Evolutionary conservation across 2,797 vertebrate genomes (phyloP), one percentile per base, ranked within the genome.

Genomic region (Bradypodion pumilum): DNA sequence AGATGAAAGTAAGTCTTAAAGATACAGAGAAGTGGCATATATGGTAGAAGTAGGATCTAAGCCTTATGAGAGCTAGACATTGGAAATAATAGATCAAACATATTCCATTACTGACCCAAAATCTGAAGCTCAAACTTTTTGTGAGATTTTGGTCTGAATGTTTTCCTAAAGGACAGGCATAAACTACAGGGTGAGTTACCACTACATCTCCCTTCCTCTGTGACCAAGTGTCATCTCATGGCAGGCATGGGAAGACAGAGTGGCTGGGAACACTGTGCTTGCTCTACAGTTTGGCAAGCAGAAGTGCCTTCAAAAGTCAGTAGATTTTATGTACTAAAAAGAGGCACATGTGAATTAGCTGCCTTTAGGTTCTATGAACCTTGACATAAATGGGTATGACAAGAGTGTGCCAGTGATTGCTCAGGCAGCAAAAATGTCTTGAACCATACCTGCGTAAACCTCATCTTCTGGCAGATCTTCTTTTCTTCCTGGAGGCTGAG

Each of bases 1-100:
- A 95, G 97, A 98, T 95, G 98, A 99, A 94, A 97, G 98, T 99
- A 97, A 94, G 97, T 97, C 91, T 92, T 82, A 80, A 91, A 90
- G 77, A 0, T 78, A 74, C 60, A 72, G 68, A 74, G 2, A 52
- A 12, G 56, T 63, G 21, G 5, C 19, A 79, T 81, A 1, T 78
- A 37, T 7, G 59, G 2, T 35, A 89, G 77, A 89, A 87, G 42
- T 46, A 89, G 77, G 69, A 84, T 72, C 78, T 90, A 32, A 82
- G 56, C 81, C 29, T 81, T 72, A 27, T 25, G 74, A 4, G 56
- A 84, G 6, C 25, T 75, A 90, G 75, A 40, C 13, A 29, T 0
- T 82, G 78, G 27, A 80, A 86, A 68, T 85, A 83, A 40, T 49
- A 49, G 85, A 83, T 74, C 63, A 49, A 8, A 23, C 35, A 65